Conservation (phyloP, 2,797 vertebrate genomes). For the Gallinago nigripennis region DNA sequence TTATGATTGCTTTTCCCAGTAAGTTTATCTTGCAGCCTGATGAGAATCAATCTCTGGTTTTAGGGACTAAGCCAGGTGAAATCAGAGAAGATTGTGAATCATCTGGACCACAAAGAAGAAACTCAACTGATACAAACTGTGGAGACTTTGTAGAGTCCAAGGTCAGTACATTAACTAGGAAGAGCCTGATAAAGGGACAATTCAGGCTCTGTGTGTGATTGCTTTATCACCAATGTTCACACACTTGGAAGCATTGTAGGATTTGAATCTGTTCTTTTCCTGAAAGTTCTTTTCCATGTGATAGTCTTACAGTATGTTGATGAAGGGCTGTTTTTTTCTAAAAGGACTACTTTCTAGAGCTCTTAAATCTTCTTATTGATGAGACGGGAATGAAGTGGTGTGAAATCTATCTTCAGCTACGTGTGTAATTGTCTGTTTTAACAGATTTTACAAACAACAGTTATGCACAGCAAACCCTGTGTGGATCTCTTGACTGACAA, state of each 20-base stretch:
- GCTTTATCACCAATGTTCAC: not conserved
- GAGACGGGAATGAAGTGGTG: not conserved
- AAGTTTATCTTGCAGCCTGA: not conserved
- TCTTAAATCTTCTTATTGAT: not conserved
- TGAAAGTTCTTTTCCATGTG: not conserved
- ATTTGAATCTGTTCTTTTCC: not conserved
- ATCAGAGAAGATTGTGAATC: slow-evolving; percentile 71
- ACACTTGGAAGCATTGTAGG: not conserved
- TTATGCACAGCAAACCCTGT: not conserved
- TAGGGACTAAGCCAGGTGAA: slow-evolving; percentile 73
- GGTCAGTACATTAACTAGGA: slow-evolving; percentile 57
- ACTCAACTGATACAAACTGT: slow-evolving; percentile 70
- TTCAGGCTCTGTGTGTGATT: not conserved
- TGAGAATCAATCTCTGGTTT: not conserved
- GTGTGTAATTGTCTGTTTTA: not conserved
- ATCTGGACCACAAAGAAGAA: slow-evolving; percentile 71
- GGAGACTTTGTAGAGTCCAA: slow-evolving; percentile 75
- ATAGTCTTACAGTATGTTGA: not conserved
- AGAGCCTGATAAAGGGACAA: not conserved
- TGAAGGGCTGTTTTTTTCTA: not conserved
- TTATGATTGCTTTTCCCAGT: not conserved
- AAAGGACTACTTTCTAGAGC: not conserved
- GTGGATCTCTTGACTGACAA: not conserved
- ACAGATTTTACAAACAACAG: not conserved
- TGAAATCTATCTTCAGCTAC: not conserved